These are phyloP conservation scores for Elysia crispata DNA, from an alignment of 2,888 invertebrate species.

Conservation along the genomic window DNA sequence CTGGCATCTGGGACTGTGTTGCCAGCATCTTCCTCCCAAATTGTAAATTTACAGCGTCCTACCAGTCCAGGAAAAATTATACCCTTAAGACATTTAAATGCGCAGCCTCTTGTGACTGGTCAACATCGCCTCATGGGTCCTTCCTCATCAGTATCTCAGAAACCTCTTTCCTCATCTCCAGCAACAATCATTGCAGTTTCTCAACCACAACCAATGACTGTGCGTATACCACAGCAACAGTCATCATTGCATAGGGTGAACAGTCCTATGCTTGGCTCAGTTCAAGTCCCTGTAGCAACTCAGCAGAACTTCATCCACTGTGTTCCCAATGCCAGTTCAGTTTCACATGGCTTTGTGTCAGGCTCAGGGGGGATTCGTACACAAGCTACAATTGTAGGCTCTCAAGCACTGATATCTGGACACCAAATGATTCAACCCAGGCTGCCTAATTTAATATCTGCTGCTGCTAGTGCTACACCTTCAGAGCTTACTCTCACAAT, in stretches of 20 bases:
- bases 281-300: conserved; percentile 22
- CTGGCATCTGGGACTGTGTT: conserved; percentile 31
- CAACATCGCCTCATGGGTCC: conserved; percentile 23
- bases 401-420: no score
- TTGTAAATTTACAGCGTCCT: not conserved
- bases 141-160: not conserved
- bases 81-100: no score
- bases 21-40: conserved; percentile 23
- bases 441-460: no score
- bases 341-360: no score
- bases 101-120: not conserved
- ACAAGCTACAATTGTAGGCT: no score
- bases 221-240: conserved; percentile 32
- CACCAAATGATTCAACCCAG: no score
- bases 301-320: conserved; percentile 35
- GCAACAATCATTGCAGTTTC: conserved; percentile 26
- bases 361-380: no score
- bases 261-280: conserved; percentile 32
- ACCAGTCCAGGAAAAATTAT: conserved; percentile 23
- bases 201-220: conserved; percentile 29
- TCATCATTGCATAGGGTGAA: conserved; percentile 30
- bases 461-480: no score
- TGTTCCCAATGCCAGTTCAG: conserved; percentile 23
- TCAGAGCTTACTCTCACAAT: no score
- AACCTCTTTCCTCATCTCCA: conserved; percentile 9